Evolutionary conservation across 2,113 vertebrate species (phyloP).

Genomic region (Datnioides undecimradiatus): DNA sequence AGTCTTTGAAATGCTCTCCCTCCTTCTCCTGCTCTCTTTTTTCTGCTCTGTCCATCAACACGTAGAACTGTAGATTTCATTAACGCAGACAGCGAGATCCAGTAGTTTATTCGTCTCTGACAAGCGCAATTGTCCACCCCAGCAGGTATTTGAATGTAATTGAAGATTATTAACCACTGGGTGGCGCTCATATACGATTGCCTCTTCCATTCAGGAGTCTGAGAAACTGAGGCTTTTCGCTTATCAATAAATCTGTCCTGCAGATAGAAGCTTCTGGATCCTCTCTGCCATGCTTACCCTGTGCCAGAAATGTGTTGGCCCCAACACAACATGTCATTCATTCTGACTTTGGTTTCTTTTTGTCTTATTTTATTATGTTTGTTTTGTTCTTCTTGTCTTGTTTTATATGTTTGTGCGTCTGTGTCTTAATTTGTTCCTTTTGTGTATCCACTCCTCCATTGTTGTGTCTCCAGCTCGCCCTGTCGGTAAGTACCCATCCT

Average conservation of each 20-base stretch:
- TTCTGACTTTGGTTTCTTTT: constrained; percentile 93
- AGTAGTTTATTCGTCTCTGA: constrained; percentile 45
- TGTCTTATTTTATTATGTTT: constrained; percentile 75
- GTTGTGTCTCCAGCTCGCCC: constrained; percentile 98
- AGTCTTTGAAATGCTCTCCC: constrained; percentile 11
- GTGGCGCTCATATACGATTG: constrained; percentile 40
- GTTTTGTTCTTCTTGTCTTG: constrained; percentile 76
- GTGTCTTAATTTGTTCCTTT: constrained; percentile 83
- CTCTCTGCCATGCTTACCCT: constrained; percentile 73
- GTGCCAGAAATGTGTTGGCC: constrained; percentile 80
- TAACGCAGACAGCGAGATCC: constrained; percentile 65
- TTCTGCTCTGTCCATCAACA: constrained; percentile 61
- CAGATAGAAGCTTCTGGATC: constrained; percentile 52
- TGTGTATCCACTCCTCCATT: constrained; percentile 96
- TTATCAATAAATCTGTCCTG: constrained; percentile 15
- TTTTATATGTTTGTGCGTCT: constrained; percentile 68
- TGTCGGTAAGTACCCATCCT: constrained; percentile 99
- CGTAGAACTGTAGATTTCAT: constrained; percentile 70
- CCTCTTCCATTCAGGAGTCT: background rate
- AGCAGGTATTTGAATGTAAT: background rate
- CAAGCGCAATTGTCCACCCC: background rate
- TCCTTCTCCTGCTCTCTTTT: constrained; percentile 39
- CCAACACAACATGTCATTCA: constrained; percentile 90
- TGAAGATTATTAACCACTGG: constrained; percentile 49
- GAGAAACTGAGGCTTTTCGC: constrained; percentile 16